Conservation (phyloP, 1,140 invertebrate genomes). For the honey bee (Apis mellifera) region Amel_HAv3.1 CM009945.2:7773501-7774000, state of each 20-base stretch:
- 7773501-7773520: conserved; percentile 38
- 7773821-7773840: background rate
- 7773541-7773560: conserved; percentile 7
- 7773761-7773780: background rate
- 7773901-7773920: too few relatives aligned
- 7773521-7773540: conserved; percentile 9
- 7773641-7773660: background rate
- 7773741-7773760: conserved; percentile 31
- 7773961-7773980: too few relatives aligned
- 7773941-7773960: too few relatives aligned
- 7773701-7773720: too few relatives aligned
- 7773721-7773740: background rate
- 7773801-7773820: conserved; percentile 9
- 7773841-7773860: background rate
- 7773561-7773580: conserved; percentile 5
- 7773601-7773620: too few relatives aligned
- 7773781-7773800: conserved; percentile 16
- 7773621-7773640: background rate
- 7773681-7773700: background rate
- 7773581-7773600: too few relatives aligned
- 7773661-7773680: background rate
- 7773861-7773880: too few relatives aligned
- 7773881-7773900: too few relatives aligned
- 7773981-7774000: too few relatives aligned
- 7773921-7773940: too few relatives aligned